Conservation (phyloP, 2,797 vertebrate species). For the Enteromius fasciolatus region DNA sequence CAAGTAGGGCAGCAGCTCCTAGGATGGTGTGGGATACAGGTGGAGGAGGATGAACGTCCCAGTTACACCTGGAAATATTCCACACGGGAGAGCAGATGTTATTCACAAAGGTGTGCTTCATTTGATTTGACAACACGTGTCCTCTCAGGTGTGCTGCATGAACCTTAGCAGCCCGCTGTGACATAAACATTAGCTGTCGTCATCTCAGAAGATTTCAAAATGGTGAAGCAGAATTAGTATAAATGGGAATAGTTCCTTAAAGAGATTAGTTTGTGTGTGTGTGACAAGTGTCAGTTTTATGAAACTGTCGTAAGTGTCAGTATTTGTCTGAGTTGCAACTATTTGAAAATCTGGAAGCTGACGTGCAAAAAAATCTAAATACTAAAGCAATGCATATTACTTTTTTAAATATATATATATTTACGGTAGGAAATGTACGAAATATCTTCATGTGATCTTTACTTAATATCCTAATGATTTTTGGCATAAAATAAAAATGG, state of each 20-base stretch:
- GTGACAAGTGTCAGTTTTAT: no score
- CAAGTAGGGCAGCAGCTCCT: conserved; percentile 17
- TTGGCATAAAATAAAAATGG: no score
- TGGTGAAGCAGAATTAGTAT: background rate
- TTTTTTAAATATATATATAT: no score
- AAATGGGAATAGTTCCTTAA: background rate
- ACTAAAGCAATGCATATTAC: no score
- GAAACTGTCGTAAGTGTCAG: no score
- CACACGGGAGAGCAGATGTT: background rate
- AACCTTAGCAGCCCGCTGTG: background rate
- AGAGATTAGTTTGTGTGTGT: background rate
- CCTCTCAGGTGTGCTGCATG: background rate
- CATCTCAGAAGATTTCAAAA: background rate
- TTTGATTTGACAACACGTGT: background rate
- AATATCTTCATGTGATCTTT: no score
- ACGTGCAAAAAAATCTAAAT: no score
- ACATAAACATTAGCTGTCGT: background rate
- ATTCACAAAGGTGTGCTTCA: background rate
- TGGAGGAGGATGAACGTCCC: background rate
- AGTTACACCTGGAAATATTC: conserved; percentile 9
- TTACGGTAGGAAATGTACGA: no score
- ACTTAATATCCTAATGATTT: no score
- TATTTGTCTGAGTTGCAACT: no score
- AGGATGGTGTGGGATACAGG: background rate
- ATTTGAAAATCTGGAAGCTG: no score